phyloP scores from a whole-genome alignment of 1,140 invertebrate species.

The Tetramorium parvispinum region DNA sequence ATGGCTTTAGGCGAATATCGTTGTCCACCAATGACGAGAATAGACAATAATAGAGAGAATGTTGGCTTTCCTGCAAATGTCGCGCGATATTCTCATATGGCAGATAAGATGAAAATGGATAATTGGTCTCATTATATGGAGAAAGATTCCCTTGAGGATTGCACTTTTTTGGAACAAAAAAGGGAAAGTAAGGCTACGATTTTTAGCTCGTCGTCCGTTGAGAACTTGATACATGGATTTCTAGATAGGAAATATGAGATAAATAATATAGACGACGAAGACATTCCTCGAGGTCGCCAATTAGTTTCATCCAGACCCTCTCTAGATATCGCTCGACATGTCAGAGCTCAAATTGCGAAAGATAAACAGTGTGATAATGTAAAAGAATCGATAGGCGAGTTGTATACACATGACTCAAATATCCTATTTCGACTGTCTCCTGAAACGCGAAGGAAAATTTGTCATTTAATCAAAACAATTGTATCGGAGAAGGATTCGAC shows the following conservation, averaged over 20 bases:
- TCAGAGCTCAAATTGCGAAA: constrained; percentile 2
- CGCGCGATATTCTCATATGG: background rate
- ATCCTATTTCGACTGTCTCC: background rate
- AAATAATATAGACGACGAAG: background rate
- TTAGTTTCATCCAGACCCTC: constrained; percentile 27
- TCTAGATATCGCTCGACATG: background rate
- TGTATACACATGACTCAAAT: background rate
- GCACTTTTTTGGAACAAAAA: background rate
- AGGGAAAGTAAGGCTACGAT: constrained; percentile 53
- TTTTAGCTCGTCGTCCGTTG: constrained; percentile 65
- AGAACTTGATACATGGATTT: constrained; percentile 68
- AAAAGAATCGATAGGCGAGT: background rate
- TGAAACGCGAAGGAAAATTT: constrained; percentile 7
- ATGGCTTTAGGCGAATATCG: background rate
- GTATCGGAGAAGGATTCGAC: background rate
- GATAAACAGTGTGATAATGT: background rate
- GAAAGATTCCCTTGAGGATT: constrained; percentile 64
- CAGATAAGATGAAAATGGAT: background rate
- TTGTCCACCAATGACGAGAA: background rate
- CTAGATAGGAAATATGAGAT: background rate
- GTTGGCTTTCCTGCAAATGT: background rate
- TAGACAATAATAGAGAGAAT: background rate
- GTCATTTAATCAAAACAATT: background rate
- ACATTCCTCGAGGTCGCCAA: background rate
- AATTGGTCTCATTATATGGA: constrained; percentile 30